These are phyloP conservation scores for Ophiodon elongatus DNA, from an alignment of 2,113 vertebrate species.

Conservation along the genomic window DNA sequence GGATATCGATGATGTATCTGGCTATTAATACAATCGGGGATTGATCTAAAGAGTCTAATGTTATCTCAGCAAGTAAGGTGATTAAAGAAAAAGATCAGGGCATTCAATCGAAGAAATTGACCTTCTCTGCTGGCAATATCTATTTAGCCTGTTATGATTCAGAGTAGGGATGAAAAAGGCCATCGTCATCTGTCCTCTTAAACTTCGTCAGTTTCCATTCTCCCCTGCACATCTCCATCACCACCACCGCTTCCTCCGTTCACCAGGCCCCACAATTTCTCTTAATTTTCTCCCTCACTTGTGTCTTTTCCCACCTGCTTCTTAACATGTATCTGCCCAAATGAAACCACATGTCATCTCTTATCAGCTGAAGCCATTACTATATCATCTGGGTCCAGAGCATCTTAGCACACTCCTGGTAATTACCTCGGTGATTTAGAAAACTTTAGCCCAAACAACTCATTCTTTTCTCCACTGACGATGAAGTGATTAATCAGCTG, in stretches of 20 bases:
- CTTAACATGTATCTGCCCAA: conserved; percentile 11
- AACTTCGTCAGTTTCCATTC: conserved; percentile 50
- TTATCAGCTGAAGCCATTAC: conserved; percentile 47
- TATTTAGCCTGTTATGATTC: conserved; percentile 47
- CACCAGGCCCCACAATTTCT: not conserved
- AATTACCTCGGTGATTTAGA: conserved; percentile 78
- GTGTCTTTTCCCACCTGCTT: not conserved
- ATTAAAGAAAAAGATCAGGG: conserved; percentile 56
- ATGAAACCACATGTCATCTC: conserved; percentile 44
- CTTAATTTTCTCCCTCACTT: not conserved
- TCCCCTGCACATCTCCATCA: not conserved
- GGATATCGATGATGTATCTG: conserved; percentile 40
- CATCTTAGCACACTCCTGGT: conserved; percentile 51
- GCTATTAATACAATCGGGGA: conserved; percentile 49
- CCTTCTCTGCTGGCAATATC: conserved; percentile 57
- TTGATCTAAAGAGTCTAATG: conserved; percentile 41
- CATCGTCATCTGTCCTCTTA: conserved; percentile 39
- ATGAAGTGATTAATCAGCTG: conserved; percentile 79
- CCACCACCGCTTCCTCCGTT: not conserved
- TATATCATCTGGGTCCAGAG: conserved; percentile 52
- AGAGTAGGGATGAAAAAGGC: conserved; percentile 44
- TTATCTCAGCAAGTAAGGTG: conserved; percentile 44
- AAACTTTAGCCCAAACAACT: conserved; percentile 77
- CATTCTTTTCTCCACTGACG: conserved; percentile 76
- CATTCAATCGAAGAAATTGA: conserved; percentile 61